Conservation (phyloP, 2,113 vertebrate species). For the Neoarius graeffei region DNA sequence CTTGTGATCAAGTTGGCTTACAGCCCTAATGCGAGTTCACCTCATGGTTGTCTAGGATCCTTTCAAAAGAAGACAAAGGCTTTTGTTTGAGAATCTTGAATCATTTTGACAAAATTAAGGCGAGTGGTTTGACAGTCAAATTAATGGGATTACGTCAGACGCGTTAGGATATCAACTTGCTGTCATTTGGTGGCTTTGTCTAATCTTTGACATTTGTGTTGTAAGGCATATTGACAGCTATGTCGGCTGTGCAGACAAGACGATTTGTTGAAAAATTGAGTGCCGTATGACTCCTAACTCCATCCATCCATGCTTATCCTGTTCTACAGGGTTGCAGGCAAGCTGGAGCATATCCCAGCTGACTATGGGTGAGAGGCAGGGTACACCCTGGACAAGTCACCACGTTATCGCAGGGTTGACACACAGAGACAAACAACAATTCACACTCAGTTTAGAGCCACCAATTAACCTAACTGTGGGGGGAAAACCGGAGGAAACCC, state of each 20-base stretch:
- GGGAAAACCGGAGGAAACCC: too few species aligned
- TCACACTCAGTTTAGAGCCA: too few species aligned
- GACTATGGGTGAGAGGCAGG: too few species aligned
- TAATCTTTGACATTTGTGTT: not conserved
- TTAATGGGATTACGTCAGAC: conserved; percentile 14
- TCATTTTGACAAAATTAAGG: conserved; percentile 18
- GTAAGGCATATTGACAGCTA: not conserved
- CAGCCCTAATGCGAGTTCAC: not conserved
- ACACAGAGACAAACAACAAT: too few species aligned
- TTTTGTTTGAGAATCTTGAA: not conserved
- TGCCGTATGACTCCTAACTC: not conserved
- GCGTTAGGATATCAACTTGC: not conserved
- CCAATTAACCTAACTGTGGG: too few species aligned
- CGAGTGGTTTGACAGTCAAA: not conserved
- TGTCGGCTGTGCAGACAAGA: not conserved
- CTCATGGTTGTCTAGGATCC: not conserved
- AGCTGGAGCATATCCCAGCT: too few species aligned
- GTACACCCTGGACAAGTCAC: too few species aligned
- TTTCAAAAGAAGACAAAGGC: conserved; percentile 4
- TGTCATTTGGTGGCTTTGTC: not conserved
- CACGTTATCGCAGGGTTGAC: too few species aligned
- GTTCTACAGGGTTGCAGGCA: too few species aligned
- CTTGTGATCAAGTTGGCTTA: not conserved
- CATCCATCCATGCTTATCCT: not conserved
- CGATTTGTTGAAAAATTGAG: not conserved